Base-by-base conservation (phyloP, 2,888 invertebrate species). In the Charanyca ferruginea region DNA sequence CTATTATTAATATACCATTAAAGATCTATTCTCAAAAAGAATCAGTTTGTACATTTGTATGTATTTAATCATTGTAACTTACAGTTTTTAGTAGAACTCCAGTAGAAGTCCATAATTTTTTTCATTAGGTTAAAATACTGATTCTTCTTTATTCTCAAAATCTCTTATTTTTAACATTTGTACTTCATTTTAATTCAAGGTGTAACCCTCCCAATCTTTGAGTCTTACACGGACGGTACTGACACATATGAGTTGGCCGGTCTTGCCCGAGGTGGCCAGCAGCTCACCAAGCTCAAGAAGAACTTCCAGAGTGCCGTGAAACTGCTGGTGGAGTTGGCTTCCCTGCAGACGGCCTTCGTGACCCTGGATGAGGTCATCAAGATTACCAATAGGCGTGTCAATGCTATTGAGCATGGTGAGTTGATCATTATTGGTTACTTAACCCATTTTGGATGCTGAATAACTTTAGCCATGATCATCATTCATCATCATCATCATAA, bases 291-390 rank as follows among this genome's bases (percentile, higher is more conserved):
- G 93, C 96, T 99, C 86, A 99, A 99, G 96, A 99, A 99, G 93
- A 99, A 99, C 94, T 99, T 99, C 95, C 98, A 98, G 89, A 98
- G 98, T 84, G 99, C 99, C 25, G 98, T 99, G 0, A 98, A 99
- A 90, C 95, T 99, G 73, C 96, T 99, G 68, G 99, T 99, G 0
- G 99, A 99, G 92, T 95, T 99, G 87, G 99, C 99, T 2, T 99
- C 99, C 0, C 96, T 99, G 84, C 99, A 99, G 95, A 99, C 99
- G 0, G 99, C 99, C 3, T 99, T 99, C 89, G 98, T 99, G 18
- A 99, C 99, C 25, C 96, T 99, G 54, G 99, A 99, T 93, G 99
- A 99, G 93, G 99, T 99, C 60, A 99, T 99, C 88, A 99, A 99
- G 96, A 97, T 99, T 78, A 99, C 99, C 28, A 99, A 99, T 93